A percentile compares a stretch with the other conserved stretches of the same genome.
These are phyloP conservation scores for Sebastes minor DNA, from an alignment of 2,797 vertebrate species.

Conservation along the genomic window DNA sequence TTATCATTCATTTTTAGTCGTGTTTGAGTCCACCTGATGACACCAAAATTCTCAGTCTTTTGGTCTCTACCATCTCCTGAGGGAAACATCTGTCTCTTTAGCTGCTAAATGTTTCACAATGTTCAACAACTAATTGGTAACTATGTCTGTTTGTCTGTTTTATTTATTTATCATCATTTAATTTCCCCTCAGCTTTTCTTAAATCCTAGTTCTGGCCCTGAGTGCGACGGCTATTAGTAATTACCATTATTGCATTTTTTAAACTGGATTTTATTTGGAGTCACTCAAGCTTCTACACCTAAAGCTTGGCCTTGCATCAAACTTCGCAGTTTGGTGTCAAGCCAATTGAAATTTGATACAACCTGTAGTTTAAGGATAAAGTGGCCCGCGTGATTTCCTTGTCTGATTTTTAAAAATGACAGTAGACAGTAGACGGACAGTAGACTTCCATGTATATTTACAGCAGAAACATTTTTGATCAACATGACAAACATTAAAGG, in stretches of 20 bases:
- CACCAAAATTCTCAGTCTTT: not conserved
- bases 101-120: not conserved
- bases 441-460: too few species aligned
- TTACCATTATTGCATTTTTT: not conserved
- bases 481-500: too few species aligned
- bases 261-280: not conserved
- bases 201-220: not conserved
- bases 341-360: not conserved
- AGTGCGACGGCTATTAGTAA: not conserved
- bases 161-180: too few species aligned
- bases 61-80: not conserved
- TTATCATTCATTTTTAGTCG: too few species aligned
- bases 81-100: not conserved
- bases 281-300: not conserved
- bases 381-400: not conserved
- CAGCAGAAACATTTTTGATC: too few species aligned
- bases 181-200: not conserved
- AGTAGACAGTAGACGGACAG: too few species aligned
- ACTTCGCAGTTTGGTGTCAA: not conserved
- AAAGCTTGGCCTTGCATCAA: not conserved
- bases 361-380: not conserved
- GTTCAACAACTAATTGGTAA: not conserved
- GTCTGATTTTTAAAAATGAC: not conserved
- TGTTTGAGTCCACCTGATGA: too few species aligned
- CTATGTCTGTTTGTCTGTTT: not conserved